Base-by-base conservation (phyloP, 2,888 invertebrate species). In the Hirudinaria manillensis region DNA sequence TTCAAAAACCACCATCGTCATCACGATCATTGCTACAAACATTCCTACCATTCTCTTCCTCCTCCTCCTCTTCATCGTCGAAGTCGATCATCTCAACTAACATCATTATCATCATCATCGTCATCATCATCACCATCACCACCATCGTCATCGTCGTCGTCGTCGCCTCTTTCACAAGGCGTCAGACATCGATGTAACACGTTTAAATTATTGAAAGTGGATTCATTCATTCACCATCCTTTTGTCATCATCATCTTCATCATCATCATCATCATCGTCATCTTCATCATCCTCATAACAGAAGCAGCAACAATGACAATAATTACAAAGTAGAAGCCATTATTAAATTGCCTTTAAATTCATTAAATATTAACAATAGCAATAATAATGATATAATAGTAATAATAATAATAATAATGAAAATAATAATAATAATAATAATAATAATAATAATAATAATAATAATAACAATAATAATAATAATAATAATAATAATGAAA, bases 51-150 rank as follows among this genome's bases (percentile, higher is more conserved):
- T 73, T 34, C 27, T 73, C 73, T 56, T 72, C 72, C 56, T 61
- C 72, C 56, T 72, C 72, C 56, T 72, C 72, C 56, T 72, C 72
- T 29, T 72, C 71, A 71, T 71, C 71, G 10, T 71, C 53, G n/a
- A n/a, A n/a, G n/a, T n/a, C n/a, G n/a, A n/a, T n/a, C n/a, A 53
- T 21, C 4, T 56, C 56, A 27, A 7, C 27, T 4, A 56, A 7
- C 56, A 56, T 56, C 56, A 56, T 56, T 16, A 56, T 56, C 56
- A 56, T 73, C 65, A 65, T 73, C 73, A 72, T 72, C 72, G 56
- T 61, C 72, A 72, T 72, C 72, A 72, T 72, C 72, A 72, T 72
- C 72, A 61, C 56, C 71, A 71, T 71, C 71, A 51, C 45, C 53
- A 51, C 56, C 72, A 32, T 72, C 72, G 24, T 72, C 61, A 16